Evolutionary conservation across 2,113 vertebrate genomes (phyloP), one percentile per base, ranked within the genome.

Genomic region (Protobothrops flavoviridis): DNA sequence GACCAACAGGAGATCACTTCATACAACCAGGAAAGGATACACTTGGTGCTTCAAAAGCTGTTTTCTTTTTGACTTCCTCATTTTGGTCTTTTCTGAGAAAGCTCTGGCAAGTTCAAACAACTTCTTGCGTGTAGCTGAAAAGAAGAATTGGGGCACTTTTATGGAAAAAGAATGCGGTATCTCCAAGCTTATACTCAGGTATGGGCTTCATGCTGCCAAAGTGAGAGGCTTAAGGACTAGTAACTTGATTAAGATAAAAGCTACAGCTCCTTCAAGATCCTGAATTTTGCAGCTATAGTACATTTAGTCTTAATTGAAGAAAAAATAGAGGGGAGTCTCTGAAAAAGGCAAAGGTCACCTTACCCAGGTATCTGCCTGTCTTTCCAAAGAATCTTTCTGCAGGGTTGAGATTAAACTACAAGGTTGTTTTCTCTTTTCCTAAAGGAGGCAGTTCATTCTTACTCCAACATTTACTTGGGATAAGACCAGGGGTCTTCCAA

Each of bases 21-120:
- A 5, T 50, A 57, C 39, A 26, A 11, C 53, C 33, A 15, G 39
- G 61, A 21, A 97, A 99, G 98, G 99, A 99, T 99, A 99, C 98
- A 97, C 98, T 69, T 99, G 99, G 94, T 99, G 99, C 96, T 98
- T 99, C 94, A 99, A 95, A 91, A 99, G 97, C 33, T 98, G 97
- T 97, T 98, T 99, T 96, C 98, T 98, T 98, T 99, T 99, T 0
- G 98, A 98, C 97, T 99, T 99, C 96, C 98, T 99, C 98, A 99
- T 98, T 97, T 98, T 99, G 0, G 99, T 99, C 98, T 99, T 99
- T 95, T 99, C 99, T 0, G 99, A 99, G 97, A 99, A 99, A 43
- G 98, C 98, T 96, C 98, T 98, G 96, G 99, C 99, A 3, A 99
- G 98, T 97, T 99, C 99, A 95, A 99, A 99, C 91, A 99, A 98